Conservation (phyloP, 2,888 invertebrate species). For the Plagodis dolabraria region DNA sequence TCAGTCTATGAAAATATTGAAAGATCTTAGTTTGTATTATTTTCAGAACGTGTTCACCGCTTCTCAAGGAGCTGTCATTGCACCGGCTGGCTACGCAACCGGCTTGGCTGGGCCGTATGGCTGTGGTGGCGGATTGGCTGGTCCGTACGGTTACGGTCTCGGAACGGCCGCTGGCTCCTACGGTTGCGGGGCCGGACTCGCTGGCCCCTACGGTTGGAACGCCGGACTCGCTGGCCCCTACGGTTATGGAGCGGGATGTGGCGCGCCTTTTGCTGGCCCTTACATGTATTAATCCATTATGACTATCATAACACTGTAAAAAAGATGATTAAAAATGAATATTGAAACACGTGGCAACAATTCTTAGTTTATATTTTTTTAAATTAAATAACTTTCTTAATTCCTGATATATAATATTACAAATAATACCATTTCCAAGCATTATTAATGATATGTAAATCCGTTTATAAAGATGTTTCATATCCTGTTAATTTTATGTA, state of each 20-base stretch:
- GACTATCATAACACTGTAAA: background rate
- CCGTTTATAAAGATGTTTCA: no score
- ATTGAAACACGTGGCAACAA: no score
- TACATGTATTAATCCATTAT: background rate
- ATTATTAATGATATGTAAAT: no score
- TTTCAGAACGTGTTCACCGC: background rate
- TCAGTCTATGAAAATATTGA: no score
- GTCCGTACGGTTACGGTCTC: slow-evolving; percentile 7
- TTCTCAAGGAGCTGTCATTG: background rate
- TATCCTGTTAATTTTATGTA: no score
- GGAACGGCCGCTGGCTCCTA: background rate
- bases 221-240: slow-evolving; percentile 16
- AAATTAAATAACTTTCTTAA: no score
- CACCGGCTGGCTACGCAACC: background rate
- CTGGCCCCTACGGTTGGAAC: slow-evolving; percentile 8
- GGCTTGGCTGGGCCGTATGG: background rate
- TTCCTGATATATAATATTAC: no score
- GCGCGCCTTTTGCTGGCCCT: slow-evolving; percentile 3
- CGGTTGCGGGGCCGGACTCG: slow-evolving; percentile 12
- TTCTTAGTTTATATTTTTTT: no score
- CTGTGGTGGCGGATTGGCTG: background rate
- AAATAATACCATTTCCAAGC: no score
- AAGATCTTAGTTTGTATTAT: no score
- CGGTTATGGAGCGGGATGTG: slow-evolving; percentile 12
- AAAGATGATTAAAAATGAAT: no score